Percentiles rank a stretch among this genome's conserved stretches.
phyloP scores from a whole-genome alignment of 1,140 invertebrate genomes.

The Cydia amplana region DNA sequence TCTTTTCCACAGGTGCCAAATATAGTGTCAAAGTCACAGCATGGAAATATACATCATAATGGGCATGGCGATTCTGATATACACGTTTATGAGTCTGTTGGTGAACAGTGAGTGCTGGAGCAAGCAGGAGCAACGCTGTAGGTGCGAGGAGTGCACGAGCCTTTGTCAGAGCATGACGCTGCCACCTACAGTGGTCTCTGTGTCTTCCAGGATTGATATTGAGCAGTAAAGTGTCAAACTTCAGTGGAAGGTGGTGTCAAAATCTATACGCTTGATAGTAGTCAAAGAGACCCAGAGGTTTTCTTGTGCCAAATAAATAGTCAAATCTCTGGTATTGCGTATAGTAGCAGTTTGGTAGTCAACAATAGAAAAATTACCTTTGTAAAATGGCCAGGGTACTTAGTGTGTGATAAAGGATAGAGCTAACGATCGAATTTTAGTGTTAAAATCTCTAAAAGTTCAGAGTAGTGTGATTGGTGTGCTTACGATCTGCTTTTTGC shows the following conservation, averaged over 20 bases:
- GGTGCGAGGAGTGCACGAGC: constrained; percentile 65
- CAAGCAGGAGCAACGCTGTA: constrained; percentile 55
- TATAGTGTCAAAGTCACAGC: constrained; percentile 37
- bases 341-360: no score
- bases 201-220: constrained; percentile 62
- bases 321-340: neutral
- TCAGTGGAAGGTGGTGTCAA: constrained; percentile 33
- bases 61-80: constrained; percentile 66
- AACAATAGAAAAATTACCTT: no score
- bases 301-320: neutral
- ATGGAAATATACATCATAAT: constrained; percentile 74
- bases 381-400: no score
- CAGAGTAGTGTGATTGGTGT: no score
- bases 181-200: constrained; percentile 51
- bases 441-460: no score
- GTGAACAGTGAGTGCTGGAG: constrained; percentile 66
- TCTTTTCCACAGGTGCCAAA: constrained; percentile 22
- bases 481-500: no score
- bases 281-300: neutral
- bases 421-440: no score
- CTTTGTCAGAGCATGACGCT: constrained; percentile 45
- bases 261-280: neutral
- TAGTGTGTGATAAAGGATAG: no score
- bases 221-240: constrained; percentile 45
- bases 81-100: constrained; percentile 57